phyloP scores from a whole-genome alignment of 2,113 vertebrate genomes.

The human (Homo sapiens) region GRCh38 chr2:84889501-84890000 shows the following conservation, averaged over 20 bases:
- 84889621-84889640: neutral
- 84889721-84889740: neutral
- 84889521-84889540: neutral
- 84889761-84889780: neutral
- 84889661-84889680: neutral
- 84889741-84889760: neutral
- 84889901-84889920: neutral
- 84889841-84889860: no score
- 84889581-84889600: neutral
- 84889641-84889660: neutral
- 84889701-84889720: neutral
- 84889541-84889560: neutral
- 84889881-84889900: neutral
- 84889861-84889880: neutral
- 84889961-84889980: neutral
- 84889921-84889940: neutral
- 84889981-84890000: neutral
- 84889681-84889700: neutral
- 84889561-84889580: neutral
- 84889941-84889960: neutral
- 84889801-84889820: neutral
- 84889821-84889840: fast-evolving
- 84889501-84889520: neutral
- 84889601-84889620: neutral
- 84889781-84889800: neutral